These are phyloP conservation scores for Acanthiza pusilla DNA, from an alignment of 2,797 vertebrate genomes.

Conservation along the genomic window DNA sequence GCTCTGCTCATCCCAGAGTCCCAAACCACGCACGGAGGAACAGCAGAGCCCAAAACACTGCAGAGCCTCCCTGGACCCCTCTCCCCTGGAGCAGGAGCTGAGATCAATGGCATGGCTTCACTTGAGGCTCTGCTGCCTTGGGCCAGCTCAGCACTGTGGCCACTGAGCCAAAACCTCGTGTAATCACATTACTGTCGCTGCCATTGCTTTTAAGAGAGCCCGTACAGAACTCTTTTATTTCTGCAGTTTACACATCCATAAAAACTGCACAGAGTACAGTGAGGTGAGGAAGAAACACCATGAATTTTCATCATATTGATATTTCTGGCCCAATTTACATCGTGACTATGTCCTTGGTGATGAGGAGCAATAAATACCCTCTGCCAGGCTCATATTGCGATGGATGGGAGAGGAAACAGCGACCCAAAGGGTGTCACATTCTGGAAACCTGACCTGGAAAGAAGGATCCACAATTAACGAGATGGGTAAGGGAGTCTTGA, in stretches of 20 bases:
- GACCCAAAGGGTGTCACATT: constrained; percentile 23
- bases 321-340: not conserved
- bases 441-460: constrained; percentile 33
- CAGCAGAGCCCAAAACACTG: not conserved
- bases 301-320: constrained; percentile 25
- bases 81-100: not conserved
- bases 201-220: not conserved
- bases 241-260: not conserved
- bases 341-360: not conserved
- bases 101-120: not conserved
- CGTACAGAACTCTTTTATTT: not conserved
- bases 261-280: not conserved
- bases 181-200: not conserved
- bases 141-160: not conserved
- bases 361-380: constrained; percentile 34
- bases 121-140: not conserved
- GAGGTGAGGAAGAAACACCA: not conserved
- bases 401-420: not conserved
- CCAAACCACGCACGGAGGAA: accelerated
- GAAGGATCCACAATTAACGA: constrained; percentile 4
- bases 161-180: not conserved
- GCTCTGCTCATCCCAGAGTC: not conserved
- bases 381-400: not conserved
- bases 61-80: not conserved
- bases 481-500: constrained; percentile 11